phyloP scores from a whole-genome alignment of 2,797 vertebrate genomes.

The Babyrousa celebensis region DNA sequence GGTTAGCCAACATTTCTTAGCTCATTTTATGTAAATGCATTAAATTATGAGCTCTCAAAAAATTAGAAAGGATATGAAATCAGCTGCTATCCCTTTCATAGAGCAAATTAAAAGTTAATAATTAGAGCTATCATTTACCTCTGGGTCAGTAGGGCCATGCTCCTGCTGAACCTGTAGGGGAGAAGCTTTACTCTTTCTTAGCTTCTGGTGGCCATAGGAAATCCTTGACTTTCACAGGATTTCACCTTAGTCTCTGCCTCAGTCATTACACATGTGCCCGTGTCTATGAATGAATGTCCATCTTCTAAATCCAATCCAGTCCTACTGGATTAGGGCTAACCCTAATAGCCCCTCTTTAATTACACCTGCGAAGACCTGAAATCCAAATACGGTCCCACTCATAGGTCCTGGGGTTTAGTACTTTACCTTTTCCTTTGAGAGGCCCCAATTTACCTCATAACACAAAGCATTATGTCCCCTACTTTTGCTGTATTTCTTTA shows the following conservation, averaged over 20 bases:
- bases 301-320: background rate
- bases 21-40: slow-evolving; percentile 66
- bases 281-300: background rate
- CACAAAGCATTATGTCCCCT: background rate
- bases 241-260: background rate
- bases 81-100: slow-evolving; percentile 74
- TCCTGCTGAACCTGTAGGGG: background rate
- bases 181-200: background rate
- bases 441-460: background rate
- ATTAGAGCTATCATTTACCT: background rate
- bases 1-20: slow-evolving; percentile 62
- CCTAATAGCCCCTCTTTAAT: background rate
- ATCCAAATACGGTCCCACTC: background rate
- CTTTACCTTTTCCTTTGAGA: background rate
- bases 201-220: background rate
- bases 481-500: background rate
- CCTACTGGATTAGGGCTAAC: background rate
- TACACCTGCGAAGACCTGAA: background rate
- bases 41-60: slow-evolving; percentile 70
- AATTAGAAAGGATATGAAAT: slow-evolving; percentile 30
- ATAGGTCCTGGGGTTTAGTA: background rate
- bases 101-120: slow-evolving; percentile 79
- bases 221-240: background rate
- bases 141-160: background rate
- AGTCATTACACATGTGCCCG: background rate